These are phyloP conservation scores for Acestrorhynchus altus DNA, from an alignment of 2,797 vertebrate genomes.

Conservation along the genomic window DNA sequence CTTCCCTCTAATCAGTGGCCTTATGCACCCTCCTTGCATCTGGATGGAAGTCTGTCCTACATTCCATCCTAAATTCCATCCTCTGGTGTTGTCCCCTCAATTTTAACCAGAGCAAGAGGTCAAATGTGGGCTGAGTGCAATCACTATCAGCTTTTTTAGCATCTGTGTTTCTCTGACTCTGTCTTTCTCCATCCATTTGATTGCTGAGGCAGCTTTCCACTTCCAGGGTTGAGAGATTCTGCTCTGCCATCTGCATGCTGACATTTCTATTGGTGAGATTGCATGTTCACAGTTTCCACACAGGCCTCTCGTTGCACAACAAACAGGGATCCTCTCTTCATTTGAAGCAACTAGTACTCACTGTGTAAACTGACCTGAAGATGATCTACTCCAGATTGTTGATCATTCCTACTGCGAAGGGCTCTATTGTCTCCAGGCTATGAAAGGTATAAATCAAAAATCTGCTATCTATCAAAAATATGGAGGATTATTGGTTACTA, in stretches of 20 bases:
- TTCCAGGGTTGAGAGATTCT: background rate
- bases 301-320: background rate
- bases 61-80: background rate
- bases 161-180: background rate
- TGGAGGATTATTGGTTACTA: no score
- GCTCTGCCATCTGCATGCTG: background rate
- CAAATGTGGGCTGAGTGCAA: background rate
- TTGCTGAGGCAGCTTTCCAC: no score
- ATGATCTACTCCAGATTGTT: no score
- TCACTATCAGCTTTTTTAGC: background rate
- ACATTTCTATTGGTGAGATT: conserved; percentile 5
- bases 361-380: no score
- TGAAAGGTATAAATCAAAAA: no score
- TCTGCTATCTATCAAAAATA: no score
- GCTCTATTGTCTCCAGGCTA: no score
- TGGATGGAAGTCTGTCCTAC: background rate
- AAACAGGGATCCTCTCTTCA: background rate
- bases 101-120: background rate
- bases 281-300: background rate
- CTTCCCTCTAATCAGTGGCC: background rate
- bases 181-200: background rate
- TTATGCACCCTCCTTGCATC: no score
- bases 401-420: no score
- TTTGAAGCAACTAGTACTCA: background rate
- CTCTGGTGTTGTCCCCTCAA: background rate